Evolutionary conservation across 2,797 vertebrate genomes (phyloP), one percentile per base, ranked within the genome.

Genomic region (Toxotes lorentzi): DNA sequence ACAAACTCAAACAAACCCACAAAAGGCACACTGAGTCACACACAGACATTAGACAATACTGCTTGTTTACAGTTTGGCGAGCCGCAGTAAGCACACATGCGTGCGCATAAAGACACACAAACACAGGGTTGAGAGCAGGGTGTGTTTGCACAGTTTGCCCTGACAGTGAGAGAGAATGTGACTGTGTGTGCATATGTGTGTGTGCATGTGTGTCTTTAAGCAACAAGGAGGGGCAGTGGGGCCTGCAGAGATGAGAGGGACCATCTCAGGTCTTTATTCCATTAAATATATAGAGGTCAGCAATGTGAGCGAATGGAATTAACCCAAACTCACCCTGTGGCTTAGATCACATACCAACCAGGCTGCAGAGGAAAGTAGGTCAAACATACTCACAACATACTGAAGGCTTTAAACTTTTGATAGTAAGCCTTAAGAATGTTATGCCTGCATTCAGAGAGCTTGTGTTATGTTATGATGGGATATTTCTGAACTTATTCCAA

Each of bases 51-150:
- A 93, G 91, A 95, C 94, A 95, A 94, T 94, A 94, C 91, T 89
- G 93, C 92, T 94, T 95, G 94, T 95, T 95, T 95, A 95, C 94
- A 95, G 94, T 95, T 95, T 93, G 92, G 94, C 89, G 73, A 89
- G 89, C 87, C 73, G 83, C 90, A 87, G 90, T 90, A 87, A 90
- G 89, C 91, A 92, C 90, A 93, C 93, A 91, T 85, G 84, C 86
- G 76, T 89, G 88, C 90, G 88, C 89, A 88, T 85, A 87, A 89
- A 92, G 87, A 90, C 90, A 92, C 90, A 93, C 91, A 90, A 84
- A 85, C 81, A 87, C 73, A 51, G 82, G 56, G 78, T 83, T 84
- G 84, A 88, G 87, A 89, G 83, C 89, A 84, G 94, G 90, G 92
- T 88, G 93, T 94, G 92, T 93, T 93, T 94, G 92, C 88, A 88